Evolutionary conservation across 2,888 invertebrate genomes (phyloP), one percentile per base, ranked within the genome.

Genomic region (Cylindroiulus punctatus): DNA sequence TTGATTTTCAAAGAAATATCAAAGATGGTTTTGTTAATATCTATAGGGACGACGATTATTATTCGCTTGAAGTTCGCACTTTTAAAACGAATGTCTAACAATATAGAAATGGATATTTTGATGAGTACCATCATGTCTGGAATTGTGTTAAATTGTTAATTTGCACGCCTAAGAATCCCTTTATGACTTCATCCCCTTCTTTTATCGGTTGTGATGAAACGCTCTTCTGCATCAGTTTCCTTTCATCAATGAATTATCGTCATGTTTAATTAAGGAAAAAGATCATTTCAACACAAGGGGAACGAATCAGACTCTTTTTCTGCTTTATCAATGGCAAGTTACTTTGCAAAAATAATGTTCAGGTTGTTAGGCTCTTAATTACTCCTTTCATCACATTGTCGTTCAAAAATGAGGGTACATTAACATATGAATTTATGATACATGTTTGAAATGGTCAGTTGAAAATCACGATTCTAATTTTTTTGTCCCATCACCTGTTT

Each of bases 71-170:
- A 17, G 76, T 14, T 30, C 12, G 30, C 76, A 76, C 17, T 32
- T 52, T 76, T 26, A 1, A 76, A 17, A 76, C 32, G 76, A 12
- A 26, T 32, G 30, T 76, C 17, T 76, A 14, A 32, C 76, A 76
- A 76, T 76, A 32, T 30, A 26, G 76, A 76, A 76, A 76, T 76
- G 76, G 76, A 76, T 32, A 76, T 76, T 76, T 76, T 76, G 76
- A 76, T 76, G 76, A 30, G 76, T 76, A 26, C 76, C 76, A 76
- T 76, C 32, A 76, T 32, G 76, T 32, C 30, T 76, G 76, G 76
- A 76, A 32, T 76, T 76, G 76, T 76, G 76, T 76, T 76, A 76
- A 76, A 76, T 76, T 76, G 76, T 76, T 76, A 76, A 76, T 76
- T 76, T 76, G 76, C 76, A 32, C 76, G 76, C 76, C 76, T 32